Conservation (phyloP, 2,113 vertebrate genomes). For the Dasyprocta punctata region DNA sequence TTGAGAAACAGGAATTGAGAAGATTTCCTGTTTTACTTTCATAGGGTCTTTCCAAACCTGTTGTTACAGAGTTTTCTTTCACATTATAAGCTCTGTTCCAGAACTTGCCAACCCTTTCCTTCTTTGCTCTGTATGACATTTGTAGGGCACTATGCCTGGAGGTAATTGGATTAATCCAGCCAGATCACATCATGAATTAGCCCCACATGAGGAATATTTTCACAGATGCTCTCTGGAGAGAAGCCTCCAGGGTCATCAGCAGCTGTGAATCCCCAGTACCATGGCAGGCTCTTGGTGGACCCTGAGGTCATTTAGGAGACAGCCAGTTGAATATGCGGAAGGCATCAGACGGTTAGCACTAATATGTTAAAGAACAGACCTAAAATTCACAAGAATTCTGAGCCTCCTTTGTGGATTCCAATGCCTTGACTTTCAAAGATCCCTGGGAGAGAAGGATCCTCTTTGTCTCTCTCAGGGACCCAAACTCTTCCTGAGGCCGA, state of each 20-base stretch:
- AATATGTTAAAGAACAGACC: background rate
- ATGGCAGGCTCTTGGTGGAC: fast-evolving
- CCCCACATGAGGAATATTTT: background rate
- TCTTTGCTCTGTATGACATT: background rate
- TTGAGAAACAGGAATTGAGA: background rate
- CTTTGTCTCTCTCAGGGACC: background rate
- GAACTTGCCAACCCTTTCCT: background rate
- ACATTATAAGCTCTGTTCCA: background rate
- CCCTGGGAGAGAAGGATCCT: fast-evolving
- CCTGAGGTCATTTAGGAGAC: background rate
- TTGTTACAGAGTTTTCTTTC: background rate
- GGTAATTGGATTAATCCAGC: background rate
- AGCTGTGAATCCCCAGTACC: background rate
- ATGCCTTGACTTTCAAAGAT: background rate
- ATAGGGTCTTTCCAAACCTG: background rate
- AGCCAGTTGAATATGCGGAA: background rate
- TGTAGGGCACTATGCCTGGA: background rate
- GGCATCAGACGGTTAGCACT: background rate
- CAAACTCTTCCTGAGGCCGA: background rate
- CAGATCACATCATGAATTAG: background rate
- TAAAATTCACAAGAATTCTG: background rate
- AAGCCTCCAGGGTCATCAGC: background rate
- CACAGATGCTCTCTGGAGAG: background rate
- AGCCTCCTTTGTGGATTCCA: background rate
- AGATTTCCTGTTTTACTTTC: background rate